phyloP scores from a whole-genome alignment of 2,113 vertebrate genomes.

The Onychostruthus taczanowskii region DNA sequence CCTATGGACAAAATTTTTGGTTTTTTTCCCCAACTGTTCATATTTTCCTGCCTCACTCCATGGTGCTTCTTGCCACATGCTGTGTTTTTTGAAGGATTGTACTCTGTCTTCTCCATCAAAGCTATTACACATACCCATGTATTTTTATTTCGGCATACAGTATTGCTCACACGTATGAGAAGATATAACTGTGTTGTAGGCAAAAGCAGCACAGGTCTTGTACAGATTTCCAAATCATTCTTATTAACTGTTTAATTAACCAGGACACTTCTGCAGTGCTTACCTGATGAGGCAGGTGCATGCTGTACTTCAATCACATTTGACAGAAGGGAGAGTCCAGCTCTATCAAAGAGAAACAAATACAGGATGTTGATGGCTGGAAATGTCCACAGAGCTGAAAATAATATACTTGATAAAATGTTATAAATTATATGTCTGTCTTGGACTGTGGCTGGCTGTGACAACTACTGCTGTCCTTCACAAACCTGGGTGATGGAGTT shows the following conservation, averaged over 20 bases:
- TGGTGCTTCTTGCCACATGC: background rate
- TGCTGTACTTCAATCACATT: background rate
- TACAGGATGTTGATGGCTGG: background rate
- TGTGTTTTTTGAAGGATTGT: background rate
- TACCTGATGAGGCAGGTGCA: background rate
- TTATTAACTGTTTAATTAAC: background rate
- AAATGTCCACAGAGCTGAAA: background rate
- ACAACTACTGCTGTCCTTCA: background rate
- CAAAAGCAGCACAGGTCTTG: background rate
- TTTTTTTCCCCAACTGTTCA: background rate
- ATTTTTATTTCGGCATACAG: background rate
- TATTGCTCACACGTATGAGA: fast-evolving
- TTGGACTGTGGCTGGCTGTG: background rate
- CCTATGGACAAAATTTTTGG: background rate
- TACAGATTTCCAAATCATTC: background rate
- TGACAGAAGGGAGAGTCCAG: background rate
- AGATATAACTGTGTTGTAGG: background rate
- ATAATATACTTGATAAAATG: background rate
- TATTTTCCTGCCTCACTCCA: background rate
- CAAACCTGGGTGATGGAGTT: background rate
- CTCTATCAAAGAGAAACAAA: background rate
- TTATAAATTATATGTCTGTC: background rate
- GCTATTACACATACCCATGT: background rate
- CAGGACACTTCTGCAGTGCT: background rate
- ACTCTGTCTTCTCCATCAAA: background rate